phyloP scores from a whole-genome alignment of 2,888 invertebrate genomes.

The Plagodis dolabraria region DNA sequence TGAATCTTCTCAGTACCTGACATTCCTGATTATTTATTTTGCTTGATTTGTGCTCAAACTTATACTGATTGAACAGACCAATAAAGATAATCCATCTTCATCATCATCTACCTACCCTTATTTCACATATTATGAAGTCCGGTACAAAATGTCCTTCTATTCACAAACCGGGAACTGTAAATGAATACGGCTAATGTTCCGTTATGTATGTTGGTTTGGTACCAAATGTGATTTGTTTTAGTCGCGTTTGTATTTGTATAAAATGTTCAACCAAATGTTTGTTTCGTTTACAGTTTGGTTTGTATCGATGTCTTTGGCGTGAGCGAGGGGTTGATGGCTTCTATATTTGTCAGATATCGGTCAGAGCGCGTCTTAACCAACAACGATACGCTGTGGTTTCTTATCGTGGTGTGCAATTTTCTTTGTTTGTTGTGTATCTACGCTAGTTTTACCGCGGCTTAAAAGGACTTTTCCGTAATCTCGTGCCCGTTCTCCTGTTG shows the following conservation, averaged over 20 bases:
- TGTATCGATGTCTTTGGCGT: conserved; percentile 14
- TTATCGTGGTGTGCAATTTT: conserved; percentile 73
- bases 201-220: too few species aligned
- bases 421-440: conserved; percentile 69
- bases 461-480: too few species aligned
- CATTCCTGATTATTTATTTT: conserved; percentile 1
- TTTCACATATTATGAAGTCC: background rate
- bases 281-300: conserved; percentile 12
- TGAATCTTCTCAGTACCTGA: conserved; percentile 20
- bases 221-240: conserved; percentile 30
- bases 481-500: too few species aligned
- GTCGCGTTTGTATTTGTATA: conserved; percentile 14
- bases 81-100: background rate
- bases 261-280: conserved; percentile 12
- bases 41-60: conserved; percentile 10
- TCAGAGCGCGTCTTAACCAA: conserved; percentile 23
- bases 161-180: background rate
- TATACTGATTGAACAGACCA: conserved; percentile 4
- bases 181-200: too few species aligned
- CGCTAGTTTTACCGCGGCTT: too few species aligned
- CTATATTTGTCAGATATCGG: conserved; percentile 39
- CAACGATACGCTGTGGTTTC: conserved; percentile 60
- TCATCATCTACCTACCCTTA: background rate
- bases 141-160: background rate
- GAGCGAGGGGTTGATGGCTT: conserved; percentile 10